phyloP scores from a whole-genome alignment of 1,140 invertebrate species.

The Leptinotarsa texana region DNA sequence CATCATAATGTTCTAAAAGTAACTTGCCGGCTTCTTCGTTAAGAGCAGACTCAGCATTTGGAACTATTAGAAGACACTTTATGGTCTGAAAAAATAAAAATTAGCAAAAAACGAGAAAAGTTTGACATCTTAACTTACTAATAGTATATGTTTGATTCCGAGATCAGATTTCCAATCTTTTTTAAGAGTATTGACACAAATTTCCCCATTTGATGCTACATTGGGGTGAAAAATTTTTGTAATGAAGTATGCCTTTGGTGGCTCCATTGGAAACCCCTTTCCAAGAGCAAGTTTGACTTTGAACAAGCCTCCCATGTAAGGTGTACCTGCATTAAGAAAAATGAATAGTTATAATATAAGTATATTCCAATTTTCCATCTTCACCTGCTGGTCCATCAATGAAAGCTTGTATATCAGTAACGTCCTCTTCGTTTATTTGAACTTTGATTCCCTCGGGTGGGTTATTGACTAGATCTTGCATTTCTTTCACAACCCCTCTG shows the following conservation, averaged over 20 bases:
- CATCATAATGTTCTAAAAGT: conserved; percentile 87
- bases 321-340: conserved; percentile 69
- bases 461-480: conserved; percentile 73
- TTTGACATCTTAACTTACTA: conserved; percentile 64
- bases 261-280: conserved; percentile 90
- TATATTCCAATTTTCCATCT: conserved; percentile 9
- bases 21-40: conserved; percentile 94
- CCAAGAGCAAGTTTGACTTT: conserved; percentile 87
- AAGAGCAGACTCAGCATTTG: conserved; percentile 91
- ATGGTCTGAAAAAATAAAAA: conserved; percentile 69
- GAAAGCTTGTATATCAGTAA: conserved; percentile 89
- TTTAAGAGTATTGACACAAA: conserved; percentile 96
- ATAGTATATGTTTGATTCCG: conserved; percentile 93
- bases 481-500: conserved; percentile 79
- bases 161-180: conserved; percentile 97
- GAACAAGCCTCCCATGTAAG: conserved; percentile 83
- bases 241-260: conserved; percentile 93
- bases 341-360: background rate
- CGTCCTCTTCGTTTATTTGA: conserved; percentile 85
- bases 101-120: too few relatives aligned
- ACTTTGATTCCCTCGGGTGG: conserved; percentile 90
- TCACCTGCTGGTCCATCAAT: conserved; percentile 77
- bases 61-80: conserved; percentile 91
- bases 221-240: conserved; percentile 99
- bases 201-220: conserved; percentile 91